These are phyloP conservation scores for Amia ocellicauda DNA, from an alignment of 2,113 vertebrate genomes.

Conservation along the genomic window DNA sequence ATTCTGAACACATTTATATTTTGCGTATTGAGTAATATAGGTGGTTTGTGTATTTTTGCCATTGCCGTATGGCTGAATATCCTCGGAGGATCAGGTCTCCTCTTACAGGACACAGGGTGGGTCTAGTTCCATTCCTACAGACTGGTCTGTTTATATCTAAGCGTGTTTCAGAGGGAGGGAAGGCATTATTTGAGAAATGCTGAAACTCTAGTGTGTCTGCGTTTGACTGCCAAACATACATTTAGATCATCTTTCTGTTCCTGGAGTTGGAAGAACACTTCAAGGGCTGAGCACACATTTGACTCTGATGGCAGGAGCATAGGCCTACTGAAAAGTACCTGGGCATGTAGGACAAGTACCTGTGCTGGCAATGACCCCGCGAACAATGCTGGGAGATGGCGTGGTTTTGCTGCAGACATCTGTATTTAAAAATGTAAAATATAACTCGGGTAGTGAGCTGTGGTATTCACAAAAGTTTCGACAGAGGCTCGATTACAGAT, in stretches of 20 bases:
- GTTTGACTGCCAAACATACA: conserved; percentile 22
- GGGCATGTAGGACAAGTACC: too few relatives aligned
- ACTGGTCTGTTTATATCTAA: background rate
- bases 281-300: conserved; percentile 16
- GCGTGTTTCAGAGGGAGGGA: background rate
- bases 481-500: too few relatives aligned
- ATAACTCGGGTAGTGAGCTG: background rate
- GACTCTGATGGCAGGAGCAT: too few relatives aligned
- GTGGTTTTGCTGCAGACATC: conserved; percentile 16
- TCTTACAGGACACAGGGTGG: too few relatives aligned
- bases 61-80: too few relatives aligned
- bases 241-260: conserved; percentile 30
- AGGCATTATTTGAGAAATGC: conserved; percentile 23
- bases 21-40: too few relatives aligned
- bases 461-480: too few relatives aligned
- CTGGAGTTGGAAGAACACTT: conserved; percentile 35
- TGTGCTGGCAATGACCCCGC: too few relatives aligned
- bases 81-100: too few relatives aligned
- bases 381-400: background rate
- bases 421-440: conserved; percentile 5
- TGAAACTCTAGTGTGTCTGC: conserved; percentile 32
- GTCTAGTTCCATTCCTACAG: background rate
- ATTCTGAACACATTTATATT: too few relatives aligned
- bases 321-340: too few relatives aligned
- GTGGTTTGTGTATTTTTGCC: too few relatives aligned